Evolutionary conservation across 2,113 vertebrate species (phyloP).

Genomic region (Oostethus manadensis): DNA sequence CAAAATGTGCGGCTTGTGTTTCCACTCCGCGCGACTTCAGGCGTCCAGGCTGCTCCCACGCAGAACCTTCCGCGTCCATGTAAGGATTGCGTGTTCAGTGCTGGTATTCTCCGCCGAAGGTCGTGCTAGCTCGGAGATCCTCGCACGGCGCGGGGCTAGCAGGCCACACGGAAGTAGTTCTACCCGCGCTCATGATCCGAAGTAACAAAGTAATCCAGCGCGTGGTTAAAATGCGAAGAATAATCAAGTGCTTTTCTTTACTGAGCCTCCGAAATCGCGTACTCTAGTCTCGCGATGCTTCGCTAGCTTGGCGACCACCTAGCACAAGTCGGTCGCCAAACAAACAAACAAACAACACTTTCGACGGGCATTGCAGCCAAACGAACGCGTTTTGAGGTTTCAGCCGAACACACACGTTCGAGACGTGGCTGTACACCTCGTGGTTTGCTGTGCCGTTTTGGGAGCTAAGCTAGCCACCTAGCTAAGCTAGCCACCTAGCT

Average conservation of each 20-base stretch:
- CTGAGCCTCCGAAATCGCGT: neutral
- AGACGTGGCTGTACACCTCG: rapidly evolving
- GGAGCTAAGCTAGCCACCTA: too few species aligned
- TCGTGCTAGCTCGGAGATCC: neutral
- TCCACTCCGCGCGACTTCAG: slow-evolving; percentile 41
- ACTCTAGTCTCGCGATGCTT: slow-evolving; percentile 20
- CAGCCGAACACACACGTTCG: too few species aligned
- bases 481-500: too few species aligned
- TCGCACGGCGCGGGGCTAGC: neutral
- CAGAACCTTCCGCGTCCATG: slow-evolving; percentile 58
- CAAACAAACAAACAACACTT: neutral
- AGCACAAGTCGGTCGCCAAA: neutral
- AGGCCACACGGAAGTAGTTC: neutral
- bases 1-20: slow-evolving; percentile 56
- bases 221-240: neutral
- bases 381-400: too few species aligned
- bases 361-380: neutral
- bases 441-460: neutral
- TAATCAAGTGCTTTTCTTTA: neutral
- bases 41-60: slow-evolving; percentile 43
- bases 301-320: slow-evolving; percentile 15
- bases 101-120: slow-evolving; percentile 7
- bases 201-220: neutral
- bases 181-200: too few species aligned
- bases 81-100: slow-evolving; percentile 37